Evolutionary conservation across 2,888 invertebrate species (phyloP).

Genomic region (Orthosia incerta): DNA sequence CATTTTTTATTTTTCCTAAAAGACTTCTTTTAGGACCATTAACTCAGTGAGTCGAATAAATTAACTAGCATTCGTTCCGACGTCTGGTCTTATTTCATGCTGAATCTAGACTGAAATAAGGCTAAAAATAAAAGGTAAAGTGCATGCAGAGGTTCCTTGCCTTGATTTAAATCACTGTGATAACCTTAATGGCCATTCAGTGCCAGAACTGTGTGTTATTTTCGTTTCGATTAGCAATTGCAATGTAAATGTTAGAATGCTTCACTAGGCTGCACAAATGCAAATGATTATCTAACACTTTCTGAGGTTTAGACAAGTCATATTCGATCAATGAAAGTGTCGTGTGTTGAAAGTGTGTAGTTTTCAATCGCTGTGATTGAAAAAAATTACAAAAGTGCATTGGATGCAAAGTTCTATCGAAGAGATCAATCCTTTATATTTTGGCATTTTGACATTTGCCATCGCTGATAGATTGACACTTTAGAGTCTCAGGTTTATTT

Average conservation of each 20-base stretch:
- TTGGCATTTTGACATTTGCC: too few relatives aligned
- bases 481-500: too few relatives aligned
- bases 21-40: conserved; percentile 41
- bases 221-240: neutral
- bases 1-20: conserved; percentile 40
- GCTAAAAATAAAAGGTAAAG: conserved; percentile 27
- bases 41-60: conserved; percentile 60
- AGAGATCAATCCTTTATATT: too few relatives aligned
- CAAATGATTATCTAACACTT: too few relatives aligned
- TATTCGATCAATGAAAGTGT: too few relatives aligned
- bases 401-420: too few relatives aligned
- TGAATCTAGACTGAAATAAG: conserved; percentile 36
- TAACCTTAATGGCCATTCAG: neutral
- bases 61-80: conserved; percentile 53
- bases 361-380: too few relatives aligned
- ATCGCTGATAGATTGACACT: too few relatives aligned
- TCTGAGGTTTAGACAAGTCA: too few relatives aligned
- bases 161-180: conserved; percentile 25
- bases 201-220: neutral
- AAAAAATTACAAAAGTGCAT: too few relatives aligned
- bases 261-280: neutral
- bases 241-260: neutral
- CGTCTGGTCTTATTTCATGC: conserved; percentile 36
- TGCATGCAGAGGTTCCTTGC: conserved; percentile 20
- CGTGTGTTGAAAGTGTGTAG: too few relatives aligned